Base-by-base conservation (phyloP, 2,888 invertebrate genomes). In the Drosophila siamana region DNA sequence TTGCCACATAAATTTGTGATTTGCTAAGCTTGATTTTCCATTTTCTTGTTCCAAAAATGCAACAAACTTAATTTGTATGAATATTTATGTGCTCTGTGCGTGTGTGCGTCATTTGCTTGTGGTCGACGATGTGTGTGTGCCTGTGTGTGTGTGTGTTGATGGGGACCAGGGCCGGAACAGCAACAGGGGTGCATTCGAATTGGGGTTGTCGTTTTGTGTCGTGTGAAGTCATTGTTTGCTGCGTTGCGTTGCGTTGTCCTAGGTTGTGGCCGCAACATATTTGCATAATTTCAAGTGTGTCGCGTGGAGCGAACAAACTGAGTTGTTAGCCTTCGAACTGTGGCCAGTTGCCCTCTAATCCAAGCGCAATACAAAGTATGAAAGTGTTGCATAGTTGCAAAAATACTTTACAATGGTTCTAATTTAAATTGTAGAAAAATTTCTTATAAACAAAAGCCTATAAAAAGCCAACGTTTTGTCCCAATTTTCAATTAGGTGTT, bases 1-100 rank as follows among this genome's bases (percentile, higher is more conserved):
- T 88, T 83, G 78, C 70, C 75, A 61, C 80, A 80, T 83, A 88
- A 78, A 86, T 86, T 72, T 78, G 47, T 74, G 77, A 83, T 82
- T 86, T 85, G 88, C 69, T 72, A 81, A 78, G 89, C 79, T 82
- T 69, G 70, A 73, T 67, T 87, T 84, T 70, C 67, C 67, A 67
- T 65, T 69, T 60, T 54, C 57, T 51, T 59, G n/a, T 52, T 38
- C 64, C 7, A 38, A 41, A 74, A 68, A 62, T 66, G 54, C 60
- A 65, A 43, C 55, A 52, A 70, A 61, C 48, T 60, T 67, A 64
- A 86, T 77, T 86, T 84, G 13, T 79, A 73, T 86, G 80, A 67
- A 76, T 82, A 86, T 52, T 52, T 54, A 52, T 60, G n/a, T 36
- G 26, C 1, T 54, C 44, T 60, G n/a, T 36, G 26, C 1, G 15